Conservation (phyloP, 2,797 vertebrate genomes). For the Hipposideros larvatus region DNA sequence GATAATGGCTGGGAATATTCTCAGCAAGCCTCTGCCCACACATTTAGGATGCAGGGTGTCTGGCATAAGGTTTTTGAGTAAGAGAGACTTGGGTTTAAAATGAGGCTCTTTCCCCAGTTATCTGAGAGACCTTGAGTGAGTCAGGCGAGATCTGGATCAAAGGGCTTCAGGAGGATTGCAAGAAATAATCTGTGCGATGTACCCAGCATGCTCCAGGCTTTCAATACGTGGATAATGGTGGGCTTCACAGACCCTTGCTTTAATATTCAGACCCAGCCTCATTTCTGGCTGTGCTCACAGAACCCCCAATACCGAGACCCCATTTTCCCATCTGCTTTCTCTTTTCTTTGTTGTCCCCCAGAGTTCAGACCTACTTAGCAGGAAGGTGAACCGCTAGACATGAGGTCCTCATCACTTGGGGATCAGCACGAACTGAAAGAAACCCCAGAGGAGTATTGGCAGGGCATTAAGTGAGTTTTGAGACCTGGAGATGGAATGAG, state of each 20-base stretch:
- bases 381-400: constrained; percentile 68
- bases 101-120: not conserved
- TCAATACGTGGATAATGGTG: not conserved
- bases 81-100: constrained; percentile 10
- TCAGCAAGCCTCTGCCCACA: not conserved
- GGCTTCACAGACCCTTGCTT: not conserved
- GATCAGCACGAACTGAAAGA: constrained; percentile 74
- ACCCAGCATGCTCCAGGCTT: too few relatives aligned
- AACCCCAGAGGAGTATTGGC: constrained; percentile 72
- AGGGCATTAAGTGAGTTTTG: constrained; percentile 83
- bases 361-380: constrained; percentile 64
- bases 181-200: not conserved
- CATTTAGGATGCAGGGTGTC: fast-evolving
- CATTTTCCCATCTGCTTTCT: not conserved
- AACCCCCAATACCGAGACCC: not conserved
- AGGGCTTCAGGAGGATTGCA: not conserved
- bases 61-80: not conserved
- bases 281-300: not conserved
- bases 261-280: not conserved
- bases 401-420: constrained; percentile 76
- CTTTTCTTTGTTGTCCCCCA: constrained; percentile 50
- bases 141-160: not conserved
- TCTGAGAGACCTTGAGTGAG: not conserved
- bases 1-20: not conserved
- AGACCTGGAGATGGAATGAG: constrained; percentile 83